Percentiles rank a stretch among this genome's conserved stretches.
phyloP scores from a whole-genome alignment of 2,888 invertebrate species.

The Troides aeacus region DNA sequence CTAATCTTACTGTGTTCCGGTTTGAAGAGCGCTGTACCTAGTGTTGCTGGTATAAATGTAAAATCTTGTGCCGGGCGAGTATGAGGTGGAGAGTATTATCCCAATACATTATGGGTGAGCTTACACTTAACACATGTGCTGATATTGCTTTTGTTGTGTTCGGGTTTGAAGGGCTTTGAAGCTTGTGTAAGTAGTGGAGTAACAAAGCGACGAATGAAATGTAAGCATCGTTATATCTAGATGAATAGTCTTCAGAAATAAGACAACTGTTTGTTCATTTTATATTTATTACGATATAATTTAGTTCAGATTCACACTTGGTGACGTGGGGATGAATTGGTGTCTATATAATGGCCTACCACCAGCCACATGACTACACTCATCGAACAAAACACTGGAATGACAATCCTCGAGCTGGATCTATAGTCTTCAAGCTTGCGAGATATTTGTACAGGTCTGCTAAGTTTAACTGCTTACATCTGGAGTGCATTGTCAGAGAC shows the following conservation, averaged over 20 bases:
- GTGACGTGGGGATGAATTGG: constrained; percentile 43
- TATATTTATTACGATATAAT: constrained; percentile 37
- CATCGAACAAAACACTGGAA: constrained; percentile 35
- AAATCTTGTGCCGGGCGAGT: too few relatives aligned
- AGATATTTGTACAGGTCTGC: constrained; percentile 19
- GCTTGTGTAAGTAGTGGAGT: too few relatives aligned
- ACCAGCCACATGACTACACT: constrained; percentile 7
- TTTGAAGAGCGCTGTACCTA: too few relatives aligned
- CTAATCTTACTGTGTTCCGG: too few relatives aligned
- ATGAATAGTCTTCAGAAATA: neutral
- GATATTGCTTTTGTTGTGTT: too few relatives aligned
- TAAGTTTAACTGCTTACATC: neutral
- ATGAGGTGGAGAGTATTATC: too few relatives aligned
- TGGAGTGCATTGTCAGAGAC: too few relatives aligned
- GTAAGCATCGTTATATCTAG: too few relatives aligned
- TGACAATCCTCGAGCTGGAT: constrained; percentile 23
- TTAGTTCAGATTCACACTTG: constrained; percentile 39
- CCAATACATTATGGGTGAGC: neutral
- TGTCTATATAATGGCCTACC: constrained; percentile 28
- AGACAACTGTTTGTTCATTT: constrained; percentile 2
- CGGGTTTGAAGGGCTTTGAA: too few relatives aligned
- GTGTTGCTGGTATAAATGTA: too few relatives aligned
- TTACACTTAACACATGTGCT: neutral
- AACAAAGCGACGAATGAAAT: too few relatives aligned
- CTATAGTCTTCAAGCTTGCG: constrained; percentile 2